A percentile compares a stretch with the other conserved stretches of the same genome.
phyloP scores from a whole-genome alignment of 2,113 vertebrate species.

The Thalassoma bifasciatum region DNA sequence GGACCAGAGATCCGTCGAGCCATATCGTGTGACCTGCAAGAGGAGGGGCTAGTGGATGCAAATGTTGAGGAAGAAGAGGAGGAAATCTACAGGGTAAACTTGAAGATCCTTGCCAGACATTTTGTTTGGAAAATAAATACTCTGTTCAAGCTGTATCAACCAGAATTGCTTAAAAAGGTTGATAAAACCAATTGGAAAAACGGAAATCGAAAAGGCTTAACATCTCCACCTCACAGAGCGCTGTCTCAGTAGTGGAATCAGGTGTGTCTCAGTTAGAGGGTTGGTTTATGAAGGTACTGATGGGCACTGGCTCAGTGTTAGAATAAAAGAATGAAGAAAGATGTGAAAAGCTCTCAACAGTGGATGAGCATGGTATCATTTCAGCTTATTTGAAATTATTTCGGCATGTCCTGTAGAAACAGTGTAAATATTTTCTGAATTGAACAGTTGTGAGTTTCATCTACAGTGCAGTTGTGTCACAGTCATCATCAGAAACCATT shows the following conservation, averaged over 20 bases:
- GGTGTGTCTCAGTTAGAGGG: too few species aligned
- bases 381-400: too few species aligned
- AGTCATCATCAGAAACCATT: not conserved
- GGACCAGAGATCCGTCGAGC: conserved; percentile 98
- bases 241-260: too few species aligned
- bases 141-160: not conserved
- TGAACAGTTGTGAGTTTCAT: not conserved
- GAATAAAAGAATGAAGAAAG: too few species aligned
- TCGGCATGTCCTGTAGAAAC: too few species aligned
- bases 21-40: conserved; percentile 98
- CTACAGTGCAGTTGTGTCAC: not conserved
- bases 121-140: not conserved
- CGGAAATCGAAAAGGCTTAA: not conserved
- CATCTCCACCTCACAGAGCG: not conserved
- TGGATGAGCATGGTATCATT: too few species aligned
- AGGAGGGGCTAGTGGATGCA: conserved; percentile 91
- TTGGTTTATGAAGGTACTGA: too few species aligned
- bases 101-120: not conserved
- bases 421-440: too few species aligned
- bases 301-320: too few species aligned
- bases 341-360: too few species aligned
- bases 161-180: not conserved
- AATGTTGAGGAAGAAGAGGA: conserved; percentile 93
- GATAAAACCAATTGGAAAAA: not conserved
- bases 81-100: conserved; percentile 93